Conservation (phyloP, 2,888 invertebrate species). For the Cantharis flavilabris region DNA sequence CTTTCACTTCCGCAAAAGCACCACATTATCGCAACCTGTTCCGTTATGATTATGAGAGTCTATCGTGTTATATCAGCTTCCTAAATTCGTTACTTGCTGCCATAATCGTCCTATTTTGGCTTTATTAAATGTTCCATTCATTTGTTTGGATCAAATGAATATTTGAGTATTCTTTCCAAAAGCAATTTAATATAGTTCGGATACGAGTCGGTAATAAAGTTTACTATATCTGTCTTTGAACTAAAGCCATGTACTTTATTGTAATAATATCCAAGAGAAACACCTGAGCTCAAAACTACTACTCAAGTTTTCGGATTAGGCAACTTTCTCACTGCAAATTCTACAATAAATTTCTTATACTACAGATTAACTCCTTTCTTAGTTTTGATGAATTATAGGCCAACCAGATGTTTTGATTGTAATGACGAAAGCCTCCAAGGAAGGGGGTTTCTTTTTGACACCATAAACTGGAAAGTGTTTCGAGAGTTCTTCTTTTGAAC, state of each 20-base stretch:
- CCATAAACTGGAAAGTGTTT: too few relatives aligned
- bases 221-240: neutral
- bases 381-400: too few relatives aligned
- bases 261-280: neutral
- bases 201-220: neutral
- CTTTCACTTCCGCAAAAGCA: constrained; percentile 9
- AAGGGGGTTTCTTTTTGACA: too few relatives aligned
- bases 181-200: neutral
- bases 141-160: constrained; percentile 1
- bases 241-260: neutral
- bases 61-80: constrained; percentile 44
- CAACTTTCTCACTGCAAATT: neutral
- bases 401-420: too few relatives aligned
- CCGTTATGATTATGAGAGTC: constrained; percentile 45
- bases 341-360: neutral
- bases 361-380: neutral
- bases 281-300: neutral
- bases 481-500: too few relatives aligned
- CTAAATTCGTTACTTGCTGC: constrained; percentile 45
- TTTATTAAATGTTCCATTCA: constrained; percentile 40
- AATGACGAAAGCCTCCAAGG: too few relatives aligned
- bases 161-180: neutral
- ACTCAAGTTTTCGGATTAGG: neutral
- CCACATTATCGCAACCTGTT: constrained; percentile 45
- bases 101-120: constrained; percentile 18